Percentiles rank a stretch among this genome's conserved stretches.
Evolutionary conservation across 2,888 invertebrate species (phyloP).

Genomic region (Brenthis hecate): DNA sequence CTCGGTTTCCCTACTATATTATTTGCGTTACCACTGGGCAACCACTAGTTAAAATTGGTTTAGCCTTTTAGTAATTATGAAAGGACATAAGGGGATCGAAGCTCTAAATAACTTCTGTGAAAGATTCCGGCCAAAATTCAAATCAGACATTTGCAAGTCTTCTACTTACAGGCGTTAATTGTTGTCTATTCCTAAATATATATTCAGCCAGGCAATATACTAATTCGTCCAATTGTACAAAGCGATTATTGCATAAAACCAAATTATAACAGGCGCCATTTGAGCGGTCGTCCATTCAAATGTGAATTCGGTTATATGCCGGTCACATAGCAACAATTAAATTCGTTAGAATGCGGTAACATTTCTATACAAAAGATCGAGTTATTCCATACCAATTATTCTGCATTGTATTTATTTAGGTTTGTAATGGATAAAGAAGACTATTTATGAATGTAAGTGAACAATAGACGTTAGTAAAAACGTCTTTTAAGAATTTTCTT

Average conservation of each 20-base stretch:
- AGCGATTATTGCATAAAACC: conserved; percentile 35
- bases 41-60: too few species aligned
- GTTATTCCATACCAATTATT: not conserved
- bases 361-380: conserved; percentile 28
- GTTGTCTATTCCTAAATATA: conserved; percentile 31
- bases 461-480: too few species aligned
- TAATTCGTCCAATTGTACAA: conserved; percentile 34
- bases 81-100: too few species aligned
- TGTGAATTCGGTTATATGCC: conserved; percentile 52
- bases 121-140: not conserved
- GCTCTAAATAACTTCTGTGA: not conserved
- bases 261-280: conserved; percentile 29
- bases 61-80: too few species aligned
- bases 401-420: not conserved
- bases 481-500: too few species aligned
- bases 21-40: too few species aligned
- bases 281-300: conserved; percentile 42
- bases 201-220: conserved; percentile 28
- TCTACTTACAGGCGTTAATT: conserved; percentile 25
- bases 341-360: conserved; percentile 58
- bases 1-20: too few species aligned
- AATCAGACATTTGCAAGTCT: not conserved
- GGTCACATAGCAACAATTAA: conserved; percentile 64
- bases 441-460: too few species aligned
- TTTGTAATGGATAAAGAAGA: too few species aligned